Percentiles rank a stretch among this genome's conserved stretches.
phyloP scores from a whole-genome alignment of 2,888 invertebrate species.

The Euclidia mi region DNA sequence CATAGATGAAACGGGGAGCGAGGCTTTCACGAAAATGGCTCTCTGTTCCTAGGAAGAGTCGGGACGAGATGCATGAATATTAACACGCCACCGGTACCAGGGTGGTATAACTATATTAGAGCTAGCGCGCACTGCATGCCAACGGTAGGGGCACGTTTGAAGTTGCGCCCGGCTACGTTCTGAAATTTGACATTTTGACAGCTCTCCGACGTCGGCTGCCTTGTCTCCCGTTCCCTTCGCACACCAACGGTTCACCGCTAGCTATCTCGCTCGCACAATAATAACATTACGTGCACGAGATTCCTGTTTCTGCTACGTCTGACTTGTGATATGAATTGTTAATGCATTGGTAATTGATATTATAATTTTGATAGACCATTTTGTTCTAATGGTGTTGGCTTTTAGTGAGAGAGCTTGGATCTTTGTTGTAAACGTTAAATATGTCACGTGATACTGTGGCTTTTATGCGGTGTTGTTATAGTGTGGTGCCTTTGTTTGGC shows the following conservation, averaged over 20 bases:
- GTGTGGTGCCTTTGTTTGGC: constrained; percentile 52
- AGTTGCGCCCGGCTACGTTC: constrained; percentile 88
- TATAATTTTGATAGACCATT: constrained; percentile 87
- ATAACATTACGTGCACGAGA: constrained; percentile 85
- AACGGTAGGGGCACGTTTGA: constrained; percentile 88
- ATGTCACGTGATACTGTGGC: constrained; percentile 67
- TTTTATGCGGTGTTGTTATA: constrained; percentile 60
- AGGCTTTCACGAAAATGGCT: constrained; percentile 88
- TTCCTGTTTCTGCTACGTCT: constrained; percentile 88
- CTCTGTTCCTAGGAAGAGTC: constrained; percentile 79
- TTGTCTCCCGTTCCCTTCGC: constrained; percentile 71
- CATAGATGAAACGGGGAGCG: constrained; percentile 79
- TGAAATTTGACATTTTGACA: constrained; percentile 91
- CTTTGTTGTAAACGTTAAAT: constrained; percentile 62
- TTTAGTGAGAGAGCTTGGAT: constrained; percentile 71
- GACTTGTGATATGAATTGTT: constrained; percentile 89
- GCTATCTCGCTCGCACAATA: constrained; percentile 77
- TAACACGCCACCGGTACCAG: constrained; percentile 83
- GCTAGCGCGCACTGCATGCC: constrained; percentile 81
- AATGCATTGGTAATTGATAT: constrained; percentile 90
- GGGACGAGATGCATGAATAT: constrained; percentile 89
- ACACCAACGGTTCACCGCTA: constrained; percentile 48
- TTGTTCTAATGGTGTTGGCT: constrained; percentile 77
- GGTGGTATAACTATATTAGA: constrained; percentile 87
- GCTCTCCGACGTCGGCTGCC: constrained; percentile 87